These are phyloP conservation scores for Lysandra coridon DNA, from an alignment of 2,888 invertebrate species.

Conservation along the genomic window DNA sequence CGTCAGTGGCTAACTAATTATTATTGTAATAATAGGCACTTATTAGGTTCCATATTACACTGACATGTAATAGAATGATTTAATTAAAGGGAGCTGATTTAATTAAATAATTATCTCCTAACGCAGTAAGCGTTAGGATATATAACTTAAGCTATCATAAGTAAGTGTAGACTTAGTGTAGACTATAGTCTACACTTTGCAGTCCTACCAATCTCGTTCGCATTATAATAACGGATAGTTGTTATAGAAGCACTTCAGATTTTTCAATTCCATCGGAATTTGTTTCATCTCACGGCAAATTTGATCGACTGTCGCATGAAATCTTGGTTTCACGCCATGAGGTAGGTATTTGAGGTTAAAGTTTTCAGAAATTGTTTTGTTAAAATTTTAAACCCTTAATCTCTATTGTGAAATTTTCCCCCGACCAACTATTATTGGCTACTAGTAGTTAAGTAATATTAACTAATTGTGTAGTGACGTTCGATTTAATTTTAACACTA, in stretches of 20 bases:
- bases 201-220: neutral
- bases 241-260: neutral
- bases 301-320: slow-evolving; percentile 13
- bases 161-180: too few relatives aligned
- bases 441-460: neutral
- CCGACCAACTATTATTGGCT: neutral
- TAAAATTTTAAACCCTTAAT: neutral
- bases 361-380: neutral
- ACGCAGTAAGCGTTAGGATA: too few relatives aligned
- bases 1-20: neutral
- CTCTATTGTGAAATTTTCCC: neutral
- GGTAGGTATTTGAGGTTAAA: neutral
- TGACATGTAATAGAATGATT: neutral
- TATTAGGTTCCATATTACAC: neutral
- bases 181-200: neutral
- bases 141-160: too few relatives aligned
- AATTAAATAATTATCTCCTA: too few relatives aligned
- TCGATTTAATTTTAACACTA: too few relatives aligned
- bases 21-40: neutral
- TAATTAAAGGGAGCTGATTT: too few relatives aligned
- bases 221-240: neutral
- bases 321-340: slow-evolving; percentile 5
- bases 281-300: slow-evolving; percentile 6
- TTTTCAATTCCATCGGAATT: neutral
- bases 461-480: too few relatives aligned